Conservation (phyloP, 30 jellyfish, hydroid and myxozoan species). For the Sanderia malayensis region DNA sequence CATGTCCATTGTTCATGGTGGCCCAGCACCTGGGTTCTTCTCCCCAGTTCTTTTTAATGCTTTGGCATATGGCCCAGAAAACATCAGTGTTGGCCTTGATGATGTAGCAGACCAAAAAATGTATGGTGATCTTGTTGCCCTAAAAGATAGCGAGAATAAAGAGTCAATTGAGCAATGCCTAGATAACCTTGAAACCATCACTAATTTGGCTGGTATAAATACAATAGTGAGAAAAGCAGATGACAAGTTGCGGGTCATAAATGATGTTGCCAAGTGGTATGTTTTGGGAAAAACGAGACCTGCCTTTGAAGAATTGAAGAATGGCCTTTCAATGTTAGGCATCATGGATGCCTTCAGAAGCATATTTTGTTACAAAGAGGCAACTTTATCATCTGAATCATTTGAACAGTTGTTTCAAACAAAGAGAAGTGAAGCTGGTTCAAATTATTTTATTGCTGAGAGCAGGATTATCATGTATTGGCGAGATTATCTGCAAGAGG, state of each 20-base stretch:
- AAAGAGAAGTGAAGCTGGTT: background rate
- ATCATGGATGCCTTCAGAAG: background rate
- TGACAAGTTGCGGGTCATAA: background rate
- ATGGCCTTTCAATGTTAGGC: background rate
- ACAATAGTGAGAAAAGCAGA: background rate
- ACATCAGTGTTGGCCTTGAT: background rate
- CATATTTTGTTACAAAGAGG: background rate
- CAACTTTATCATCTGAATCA: background rate
- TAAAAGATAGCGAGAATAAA: background rate
- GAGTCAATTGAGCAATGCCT: background rate
- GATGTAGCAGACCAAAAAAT: background rate
- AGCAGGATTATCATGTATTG: background rate
- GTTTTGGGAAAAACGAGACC: background rate
- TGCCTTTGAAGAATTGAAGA: background rate
- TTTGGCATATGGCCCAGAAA: background rate
- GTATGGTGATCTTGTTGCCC: background rate
- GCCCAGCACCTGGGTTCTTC: conserved; percentile 15
- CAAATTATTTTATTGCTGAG: background rate
- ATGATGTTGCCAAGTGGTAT: background rate
- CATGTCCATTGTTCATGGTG: conserved; percentile 12
- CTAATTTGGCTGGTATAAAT: background rate
- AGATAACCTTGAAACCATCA: background rate
- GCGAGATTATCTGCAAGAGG: background rate
- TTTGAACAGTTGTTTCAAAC: background rate
- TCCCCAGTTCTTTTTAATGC: conserved; percentile 6